Percentiles rank a stretch among this genome's conserved stretches.
These are phyloP conservation scores for Melanotaenia boesemani DNA, from an alignment of 2,797 vertebrate species.

Conservation along the genomic window DNA sequence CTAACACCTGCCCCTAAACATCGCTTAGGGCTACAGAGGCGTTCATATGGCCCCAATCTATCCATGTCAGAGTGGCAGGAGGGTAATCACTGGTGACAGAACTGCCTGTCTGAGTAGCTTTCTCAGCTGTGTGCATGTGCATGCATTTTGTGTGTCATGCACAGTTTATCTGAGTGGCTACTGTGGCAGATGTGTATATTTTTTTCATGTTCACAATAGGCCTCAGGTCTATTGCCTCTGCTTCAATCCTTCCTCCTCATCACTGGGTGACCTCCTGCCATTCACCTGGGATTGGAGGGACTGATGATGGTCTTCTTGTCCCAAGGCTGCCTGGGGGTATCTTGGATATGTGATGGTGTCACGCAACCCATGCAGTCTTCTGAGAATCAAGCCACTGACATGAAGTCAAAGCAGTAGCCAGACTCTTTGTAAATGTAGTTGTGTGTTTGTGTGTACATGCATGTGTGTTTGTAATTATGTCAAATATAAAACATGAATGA, in stretches of 20 bases:
- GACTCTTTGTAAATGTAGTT: conserved; percentile 53
- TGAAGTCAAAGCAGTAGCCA: conserved; percentile 59
- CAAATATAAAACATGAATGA: conserved; percentile 73
- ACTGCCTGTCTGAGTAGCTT: conserved; percentile 72
- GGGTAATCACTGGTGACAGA: conserved; percentile 78
- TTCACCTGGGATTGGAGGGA: conserved; percentile 70
- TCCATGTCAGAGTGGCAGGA: conserved; percentile 73
- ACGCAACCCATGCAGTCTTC: conserved; percentile 64
- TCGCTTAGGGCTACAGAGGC: conserved; percentile 76
- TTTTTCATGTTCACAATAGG: conserved; percentile 57
- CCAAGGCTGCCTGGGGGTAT: conserved; percentile 62
- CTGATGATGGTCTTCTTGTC: conserved; percentile 72
- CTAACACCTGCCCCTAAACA: conserved; percentile 74
- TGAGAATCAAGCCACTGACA: conserved; percentile 60
- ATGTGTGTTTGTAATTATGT: conserved; percentile 59
- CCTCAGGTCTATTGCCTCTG: conserved; percentile 62
- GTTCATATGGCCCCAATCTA: conserved; percentile 77
- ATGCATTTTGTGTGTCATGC: conserved; percentile 33
- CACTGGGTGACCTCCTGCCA: conserved; percentile 53
- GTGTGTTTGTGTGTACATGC: conserved; percentile 36
- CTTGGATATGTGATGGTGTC: conserved; percentile 67
- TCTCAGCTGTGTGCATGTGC: conserved; percentile 39
- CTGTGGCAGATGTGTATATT: conserved; percentile 64
- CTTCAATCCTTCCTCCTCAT: conserved; percentile 46
- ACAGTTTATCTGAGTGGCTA: conserved; percentile 46